Conservation (phyloP, 2,797 vertebrate species). For the Liasis olivaceus region DNA sequence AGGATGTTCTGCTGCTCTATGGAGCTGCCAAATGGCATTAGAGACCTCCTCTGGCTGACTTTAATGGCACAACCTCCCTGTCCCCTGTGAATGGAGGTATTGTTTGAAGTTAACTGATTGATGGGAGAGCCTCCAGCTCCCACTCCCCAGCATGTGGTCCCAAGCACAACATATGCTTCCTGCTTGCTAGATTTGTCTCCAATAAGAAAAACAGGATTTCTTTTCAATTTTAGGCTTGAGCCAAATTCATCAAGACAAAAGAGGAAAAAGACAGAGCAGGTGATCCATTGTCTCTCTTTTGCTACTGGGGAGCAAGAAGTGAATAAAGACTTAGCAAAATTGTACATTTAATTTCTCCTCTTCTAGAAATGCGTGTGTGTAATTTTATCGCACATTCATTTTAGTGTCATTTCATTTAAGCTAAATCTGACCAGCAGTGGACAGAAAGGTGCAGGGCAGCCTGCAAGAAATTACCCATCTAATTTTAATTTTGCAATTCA, state of each 20-base stretch:
- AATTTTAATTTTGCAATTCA: conserved; percentile 25
- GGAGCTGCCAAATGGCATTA: conserved; percentile 67
- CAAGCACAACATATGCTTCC: conserved; percentile 69
- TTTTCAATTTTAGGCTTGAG: conserved; percentile 64
- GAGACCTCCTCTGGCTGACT: conserved; percentile 61
- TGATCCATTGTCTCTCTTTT: conserved; percentile 56
- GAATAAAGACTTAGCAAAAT: conserved; percentile 32
- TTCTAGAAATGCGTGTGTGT: background rate
- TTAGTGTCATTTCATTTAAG: conserved; percentile 6
- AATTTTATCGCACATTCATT: background rate
- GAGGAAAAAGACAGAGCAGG: conserved; percentile 56
- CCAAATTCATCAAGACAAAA: conserved; percentile 69
- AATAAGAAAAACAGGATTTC: conserved; percentile 69
- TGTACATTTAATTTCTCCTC: conserved; percentile 49
- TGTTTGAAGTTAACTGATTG: conserved; percentile 71
- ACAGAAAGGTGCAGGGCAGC: conserved; percentile 37
- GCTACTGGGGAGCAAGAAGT: conserved; percentile 38
- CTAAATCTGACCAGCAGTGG: conserved; percentile 28
- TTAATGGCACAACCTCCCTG: conserved; percentile 61
- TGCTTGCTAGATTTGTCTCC: conserved; percentile 73
- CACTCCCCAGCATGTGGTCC: conserved; percentile 65
- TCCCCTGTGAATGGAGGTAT: conserved; percentile 59
- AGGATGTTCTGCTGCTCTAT: conserved; percentile 61
- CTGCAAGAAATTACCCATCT: conserved; percentile 23
- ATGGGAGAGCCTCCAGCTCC: conserved; percentile 63